Base-by-base conservation (phyloP, 2,797 vertebrate species). In the Tamandua tetradactyla region DNA sequence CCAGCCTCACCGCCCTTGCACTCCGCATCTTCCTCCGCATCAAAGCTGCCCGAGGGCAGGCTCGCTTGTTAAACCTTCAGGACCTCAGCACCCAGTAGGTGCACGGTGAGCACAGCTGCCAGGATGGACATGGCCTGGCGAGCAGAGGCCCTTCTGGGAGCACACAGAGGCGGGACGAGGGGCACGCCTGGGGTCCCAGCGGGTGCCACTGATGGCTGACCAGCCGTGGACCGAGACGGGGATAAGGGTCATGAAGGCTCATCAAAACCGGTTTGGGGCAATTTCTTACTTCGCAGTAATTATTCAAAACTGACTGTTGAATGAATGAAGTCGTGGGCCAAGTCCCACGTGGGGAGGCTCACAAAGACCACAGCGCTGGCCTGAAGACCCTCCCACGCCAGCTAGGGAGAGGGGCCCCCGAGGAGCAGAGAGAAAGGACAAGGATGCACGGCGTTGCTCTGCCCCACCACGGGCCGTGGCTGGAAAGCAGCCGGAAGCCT, bases 181-280 rank as follows among this genome's bases (percentile, higher is more conserved):
- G n/a, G 37, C 2, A 1, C 3, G 3, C 8, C 55, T 61, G n/a
- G 8, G 81, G 66, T 37, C 57, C n/a, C 55, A 20, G 59, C 35
- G 37, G 42, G 7, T 8, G 66, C 15, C 59, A 12, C 25, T 14
- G 25, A 13, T 10, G 30, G 57, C 23, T 49, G 25, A 6, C 9
- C 11, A 59, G 13, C n/a, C 2, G 3, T 3, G 42, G 62, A 20
- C 47, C 0, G 2, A 52, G 44, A 25, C 49, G 37, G 15, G 5
- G 10, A 20, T 2, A 12, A 72, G 11, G 68, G 59, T 37, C 74
- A 17, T 10, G 17, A 23, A 44, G 22, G 71, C n/a, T n/a, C n/a
- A n/a, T n/a, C n/a, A n/a, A n/a, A n/a, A n/a, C n/a, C n/a, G n/a
- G n/a, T n/a, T n/a, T n/a, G n/a, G n/a, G n/a, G n/a, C n/a, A n/a